Conservation (phyloP, 2,888 invertebrate genomes). For the Diadromus collaris region DNA sequence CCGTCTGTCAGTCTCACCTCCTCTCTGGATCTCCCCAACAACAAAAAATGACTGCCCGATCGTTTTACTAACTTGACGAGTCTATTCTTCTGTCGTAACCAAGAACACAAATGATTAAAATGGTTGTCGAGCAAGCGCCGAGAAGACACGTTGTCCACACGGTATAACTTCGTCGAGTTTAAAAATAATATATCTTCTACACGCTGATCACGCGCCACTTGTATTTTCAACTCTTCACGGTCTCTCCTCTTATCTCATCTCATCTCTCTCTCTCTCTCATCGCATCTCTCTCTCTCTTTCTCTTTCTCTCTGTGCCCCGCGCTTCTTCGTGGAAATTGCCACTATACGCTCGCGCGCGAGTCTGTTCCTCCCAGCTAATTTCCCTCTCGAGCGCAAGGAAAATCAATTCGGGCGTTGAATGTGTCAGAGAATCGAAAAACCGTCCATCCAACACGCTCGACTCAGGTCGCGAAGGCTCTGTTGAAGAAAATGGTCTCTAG, state of each 20-base stretch:
- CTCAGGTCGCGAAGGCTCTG: conserved; percentile 28
- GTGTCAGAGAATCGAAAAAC: not conserved
- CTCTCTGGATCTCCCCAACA: not conserved
- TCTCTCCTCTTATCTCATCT: not conserved
- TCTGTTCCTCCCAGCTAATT: not conserved
- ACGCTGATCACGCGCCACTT: conserved; percentile 51
- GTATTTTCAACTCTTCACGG: conserved; percentile 22
- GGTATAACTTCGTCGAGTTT: conserved; percentile 49
- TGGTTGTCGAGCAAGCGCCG: conserved; percentile 26
- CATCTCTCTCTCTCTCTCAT: not conserved
- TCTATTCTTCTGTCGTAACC: conserved; percentile 10
- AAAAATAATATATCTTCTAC: conserved; percentile 55
- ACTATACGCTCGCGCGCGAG: conserved; percentile 11
- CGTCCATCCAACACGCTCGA: not conserved
- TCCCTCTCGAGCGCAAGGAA: conserved; percentile 17
- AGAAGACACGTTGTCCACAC: conserved; percentile 23
- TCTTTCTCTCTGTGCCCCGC: conserved; percentile 2
- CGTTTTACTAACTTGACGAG: conserved; percentile 10
- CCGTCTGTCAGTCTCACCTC: not conserved
- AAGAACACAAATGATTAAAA: conserved; percentile 10
- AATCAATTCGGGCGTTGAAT: not conserved
- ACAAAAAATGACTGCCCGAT: not conserved
- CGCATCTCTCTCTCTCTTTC: conserved; percentile 16
- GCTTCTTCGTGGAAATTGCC: conserved; percentile 32
- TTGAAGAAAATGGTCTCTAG: conserved; percentile 47